Conservation (phyloP, 2,888 invertebrate genomes). For the Nymphalis polychloros region DNA sequence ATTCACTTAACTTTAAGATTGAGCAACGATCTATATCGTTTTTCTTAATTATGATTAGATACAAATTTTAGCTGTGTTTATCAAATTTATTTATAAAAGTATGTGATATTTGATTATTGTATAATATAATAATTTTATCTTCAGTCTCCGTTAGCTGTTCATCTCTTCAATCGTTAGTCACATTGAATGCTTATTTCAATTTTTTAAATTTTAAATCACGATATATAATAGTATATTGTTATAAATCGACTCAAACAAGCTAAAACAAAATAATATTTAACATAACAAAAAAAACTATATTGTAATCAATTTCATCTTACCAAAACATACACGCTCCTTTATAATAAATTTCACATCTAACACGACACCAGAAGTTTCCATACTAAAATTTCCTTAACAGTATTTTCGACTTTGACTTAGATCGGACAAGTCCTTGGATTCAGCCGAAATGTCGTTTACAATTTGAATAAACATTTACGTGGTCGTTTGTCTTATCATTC, state of each 20-base stretch:
- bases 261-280: too few relatives aligned
- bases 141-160: too few relatives aligned
- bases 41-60: neutral
- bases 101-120: too few relatives aligned
- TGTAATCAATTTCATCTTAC: neutral
- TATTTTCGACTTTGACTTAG: constrained; percentile 38
- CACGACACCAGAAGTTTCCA: constrained; percentile 28
- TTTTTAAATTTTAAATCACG: too few relatives aligned
- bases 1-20: constrained; percentile 1
- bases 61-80: neutral
- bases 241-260: too few relatives aligned
- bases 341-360: constrained; percentile 27
- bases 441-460: constrained; percentile 44
- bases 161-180: too few relatives aligned
- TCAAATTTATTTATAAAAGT: too few relatives aligned
- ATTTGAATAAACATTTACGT: constrained; percentile 27
- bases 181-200: too few relatives aligned
- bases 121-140: too few relatives aligned
- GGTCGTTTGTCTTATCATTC: constrained; percentile 29
- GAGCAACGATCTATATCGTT: too few relatives aligned
- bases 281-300: neutral
- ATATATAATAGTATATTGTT: too few relatives aligned
- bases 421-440: constrained; percentile 32
- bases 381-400: constrained; percentile 39
- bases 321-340: constrained; percentile 8